A percentile compares a stretch with the other conserved stretches of the same genome.
Evolutionary conservation across 2,888 invertebrate genomes (phyloP).

Genomic region (Tuta absoluta): DNA sequence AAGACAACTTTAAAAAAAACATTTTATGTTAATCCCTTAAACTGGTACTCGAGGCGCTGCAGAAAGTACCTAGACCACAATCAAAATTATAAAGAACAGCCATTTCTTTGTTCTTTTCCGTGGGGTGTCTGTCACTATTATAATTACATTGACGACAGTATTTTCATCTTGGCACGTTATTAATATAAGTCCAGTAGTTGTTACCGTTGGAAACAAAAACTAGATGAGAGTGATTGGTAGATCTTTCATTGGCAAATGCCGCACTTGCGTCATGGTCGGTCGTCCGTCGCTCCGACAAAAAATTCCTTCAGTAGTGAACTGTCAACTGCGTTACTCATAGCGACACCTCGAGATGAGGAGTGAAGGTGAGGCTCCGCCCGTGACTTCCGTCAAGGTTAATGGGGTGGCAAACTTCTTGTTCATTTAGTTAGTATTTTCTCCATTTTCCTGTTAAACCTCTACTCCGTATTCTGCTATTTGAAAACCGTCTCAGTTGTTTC

Average conservation of each 20-base stretch:
- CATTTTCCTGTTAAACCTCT: slow-evolving; percentile 9
- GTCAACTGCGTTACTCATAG: slow-evolving; percentile 51
- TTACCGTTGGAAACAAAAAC: slow-evolving; percentile 43
- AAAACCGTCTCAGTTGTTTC: too few species aligned
- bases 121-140: not conserved
- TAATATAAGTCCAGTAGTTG: slow-evolving; percentile 31
- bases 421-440: not conserved
- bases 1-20: too few species aligned
- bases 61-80: not conserved
- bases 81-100: not conserved
- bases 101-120: not conserved
- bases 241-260: slow-evolving; percentile 51
- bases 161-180: slow-evolving; percentile 53
- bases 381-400: slow-evolving; percentile 43
- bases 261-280: slow-evolving; percentile 63
- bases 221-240: slow-evolving; percentile 40
- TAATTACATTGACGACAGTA: slow-evolving; percentile 35
- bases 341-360: slow-evolving; percentile 52
- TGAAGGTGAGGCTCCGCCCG: slow-evolving; percentile 44
- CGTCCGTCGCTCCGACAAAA: slow-evolving; percentile 63
- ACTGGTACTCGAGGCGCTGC: too few species aligned
- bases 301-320: slow-evolving; percentile 32
- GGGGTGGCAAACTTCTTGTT: slow-evolving; percentile 33
- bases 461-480: too few species aligned
- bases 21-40: not conserved